Evolutionary conservation across 1,140 invertebrate species (phyloP).

Genomic region (Apis florea): DNA sequence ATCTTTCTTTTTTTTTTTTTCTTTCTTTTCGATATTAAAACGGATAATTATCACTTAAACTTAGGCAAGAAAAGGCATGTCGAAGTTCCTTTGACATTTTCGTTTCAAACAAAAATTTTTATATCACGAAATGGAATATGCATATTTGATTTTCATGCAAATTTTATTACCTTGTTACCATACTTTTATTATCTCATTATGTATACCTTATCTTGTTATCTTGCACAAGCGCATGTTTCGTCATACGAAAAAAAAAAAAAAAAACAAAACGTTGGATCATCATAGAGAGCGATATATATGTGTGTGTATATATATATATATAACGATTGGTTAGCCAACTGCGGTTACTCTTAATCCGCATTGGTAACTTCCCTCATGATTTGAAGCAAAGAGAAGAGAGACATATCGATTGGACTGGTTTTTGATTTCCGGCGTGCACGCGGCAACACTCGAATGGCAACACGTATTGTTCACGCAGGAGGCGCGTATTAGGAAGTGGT

Average conservation of each 20-base stretch:
- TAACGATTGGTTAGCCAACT: conserved; percentile 17
- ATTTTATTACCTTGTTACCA: too few species aligned
- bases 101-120: too few species aligned
- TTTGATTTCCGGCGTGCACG: conserved; percentile 3
- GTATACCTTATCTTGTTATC: too few species aligned
- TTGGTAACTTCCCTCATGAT: neutral
- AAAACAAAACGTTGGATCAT: neutral
- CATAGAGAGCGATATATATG: too few species aligned
- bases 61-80: neutral
- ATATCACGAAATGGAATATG: too few species aligned
- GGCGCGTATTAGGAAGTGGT: neutral
- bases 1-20: too few species aligned
- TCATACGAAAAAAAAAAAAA: neutral
- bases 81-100: neutral
- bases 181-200: too few species aligned
- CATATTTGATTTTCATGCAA: too few species aligned
- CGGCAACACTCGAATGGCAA: neutral
- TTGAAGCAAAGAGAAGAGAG: neutral
- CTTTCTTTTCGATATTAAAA: too few species aligned
- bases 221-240: too few species aligned
- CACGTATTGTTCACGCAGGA: neutral
- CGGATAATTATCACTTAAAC: too few species aligned
- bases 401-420: conserved; percentile 13
- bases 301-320: too few species aligned
- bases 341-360: conserved; percentile 11